Percentiles rank a stretch among this genome's conserved stretches.
phyloP scores from a whole-genome alignment of 2,797 vertebrate genomes.

The Enteromius trimaculatus region DNA sequence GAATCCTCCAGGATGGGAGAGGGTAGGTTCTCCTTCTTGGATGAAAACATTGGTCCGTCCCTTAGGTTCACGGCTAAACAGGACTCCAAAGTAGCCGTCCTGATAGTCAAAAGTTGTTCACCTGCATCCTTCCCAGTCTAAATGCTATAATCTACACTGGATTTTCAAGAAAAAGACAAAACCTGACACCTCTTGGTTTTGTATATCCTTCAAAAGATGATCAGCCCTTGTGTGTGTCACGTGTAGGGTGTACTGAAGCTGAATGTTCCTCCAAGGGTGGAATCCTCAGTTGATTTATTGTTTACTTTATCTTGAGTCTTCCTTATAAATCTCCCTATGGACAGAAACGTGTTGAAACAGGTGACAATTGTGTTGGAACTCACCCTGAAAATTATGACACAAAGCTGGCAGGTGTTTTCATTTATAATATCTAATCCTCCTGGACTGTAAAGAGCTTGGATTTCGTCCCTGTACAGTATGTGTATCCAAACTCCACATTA shows the following conservation, averaged over 20 bases:
- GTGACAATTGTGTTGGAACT: constrained; percentile 26
- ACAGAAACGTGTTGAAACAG: constrained; percentile 32
- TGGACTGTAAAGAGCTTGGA: constrained; percentile 10
- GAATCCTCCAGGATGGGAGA: constrained; percentile 80
- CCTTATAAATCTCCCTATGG: not conserved
- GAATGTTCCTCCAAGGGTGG: constrained; percentile 26
- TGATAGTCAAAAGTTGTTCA: not conserved
- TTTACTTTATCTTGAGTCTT: not conserved
- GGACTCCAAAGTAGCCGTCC: constrained; percentile 10
- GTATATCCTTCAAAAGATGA: not conserved
- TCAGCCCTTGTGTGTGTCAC: constrained; percentile 28
- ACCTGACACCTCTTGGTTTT: not conserved
- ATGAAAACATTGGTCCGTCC: constrained; percentile 69
- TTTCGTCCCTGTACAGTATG: not conserved
- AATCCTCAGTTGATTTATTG: constrained; percentile 1
- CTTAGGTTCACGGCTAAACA: not conserved
- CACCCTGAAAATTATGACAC: constrained; percentile 15
- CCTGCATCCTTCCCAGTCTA: constrained; percentile 21
- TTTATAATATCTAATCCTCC: not conserved
- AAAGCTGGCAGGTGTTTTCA: constrained; percentile 55
- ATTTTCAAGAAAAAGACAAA: not conserved
- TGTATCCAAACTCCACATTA: constrained; percentile 61
- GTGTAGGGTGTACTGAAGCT: not conserved
- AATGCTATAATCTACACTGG: not conserved
- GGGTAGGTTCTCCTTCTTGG: constrained; percentile 72